Conservation (phyloP, 64 coral and sea anemone genomes). For the Dendronephthya gigantea region DNA sequence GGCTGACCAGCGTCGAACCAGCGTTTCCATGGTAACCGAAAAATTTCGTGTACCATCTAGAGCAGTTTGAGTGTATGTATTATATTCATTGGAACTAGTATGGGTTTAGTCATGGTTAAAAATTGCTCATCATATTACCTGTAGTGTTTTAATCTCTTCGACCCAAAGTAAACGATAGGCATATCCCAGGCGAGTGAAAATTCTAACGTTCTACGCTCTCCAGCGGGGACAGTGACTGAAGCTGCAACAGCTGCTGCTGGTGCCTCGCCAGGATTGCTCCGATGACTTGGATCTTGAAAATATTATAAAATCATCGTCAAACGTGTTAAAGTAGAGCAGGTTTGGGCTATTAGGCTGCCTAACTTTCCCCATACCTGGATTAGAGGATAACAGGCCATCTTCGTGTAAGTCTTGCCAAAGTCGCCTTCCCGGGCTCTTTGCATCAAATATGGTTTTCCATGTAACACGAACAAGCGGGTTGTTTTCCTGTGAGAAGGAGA, state of each 20-base stretch:
- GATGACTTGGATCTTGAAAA: slow-evolving; percentile 45
- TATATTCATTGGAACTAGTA: not conserved
- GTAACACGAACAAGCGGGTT: slow-evolving; percentile 56
- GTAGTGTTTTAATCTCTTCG: slow-evolving; percentile 59
- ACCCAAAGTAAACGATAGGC: slow-evolving; percentile 77
- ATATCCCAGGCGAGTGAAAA: slow-evolving; percentile 91
- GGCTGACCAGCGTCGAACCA: slow-evolving; percentile 52
- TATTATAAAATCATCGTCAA: too few relatives aligned
- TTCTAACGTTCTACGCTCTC: slow-evolving; percentile 45
- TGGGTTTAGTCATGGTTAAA: not conserved
- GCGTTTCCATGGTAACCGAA: slow-evolving; percentile 94
- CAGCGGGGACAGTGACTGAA: slow-evolving; percentile 41
- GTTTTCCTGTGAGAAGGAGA: slow-evolving; percentile 38
- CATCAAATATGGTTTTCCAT: slow-evolving; percentile 81
- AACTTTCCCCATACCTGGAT: slow-evolving; percentile 50
- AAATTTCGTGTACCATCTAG: slow-evolving; percentile 82
- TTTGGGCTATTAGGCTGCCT: too few relatives aligned
- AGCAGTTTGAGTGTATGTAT: not conserved
- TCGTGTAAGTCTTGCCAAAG: slow-evolving; percentile 96
- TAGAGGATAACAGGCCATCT: slow-evolving; percentile 72
- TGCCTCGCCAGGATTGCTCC: slow-evolving; percentile 56
- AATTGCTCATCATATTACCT: slow-evolving; percentile 28
- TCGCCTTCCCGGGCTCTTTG: slow-evolving; percentile 63
- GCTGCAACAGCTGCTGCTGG: slow-evolving; percentile 82
- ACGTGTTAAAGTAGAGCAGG: too few relatives aligned